Conservation (phyloP, 2,888 invertebrate species). For the Plutella xylostella region DNA sequence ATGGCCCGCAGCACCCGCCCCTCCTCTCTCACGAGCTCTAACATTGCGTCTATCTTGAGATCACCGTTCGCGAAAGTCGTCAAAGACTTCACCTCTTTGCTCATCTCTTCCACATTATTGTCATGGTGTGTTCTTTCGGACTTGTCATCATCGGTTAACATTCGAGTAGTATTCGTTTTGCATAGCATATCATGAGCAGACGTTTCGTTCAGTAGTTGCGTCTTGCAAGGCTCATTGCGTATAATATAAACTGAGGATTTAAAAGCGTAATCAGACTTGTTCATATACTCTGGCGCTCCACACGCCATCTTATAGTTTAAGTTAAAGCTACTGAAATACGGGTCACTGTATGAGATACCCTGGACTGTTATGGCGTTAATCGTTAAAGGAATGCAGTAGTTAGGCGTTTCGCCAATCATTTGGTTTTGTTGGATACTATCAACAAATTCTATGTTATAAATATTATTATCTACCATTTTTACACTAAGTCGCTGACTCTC, state of each 20-base stretch:
- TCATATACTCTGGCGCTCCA: conserved; percentile 66
- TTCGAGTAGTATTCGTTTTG: conserved; percentile 51
- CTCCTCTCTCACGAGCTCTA: conserved; percentile 48
- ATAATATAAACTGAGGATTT: conserved; percentile 70
- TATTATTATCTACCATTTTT: conserved; percentile 69
- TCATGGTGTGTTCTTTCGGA: conserved; percentile 54
- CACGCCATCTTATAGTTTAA: conserved; percentile 70
- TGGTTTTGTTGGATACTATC: conserved; percentile 71
- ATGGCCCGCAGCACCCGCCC: conserved; percentile 34
- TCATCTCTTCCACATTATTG: conserved; percentile 53
- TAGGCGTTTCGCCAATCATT: conserved; percentile 70
- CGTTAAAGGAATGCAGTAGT: conserved; percentile 70
- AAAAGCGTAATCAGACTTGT: conserved; percentile 74
- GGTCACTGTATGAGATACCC: conserved; percentile 72
- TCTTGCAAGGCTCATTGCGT: conserved; percentile 63
- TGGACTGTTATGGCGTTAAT: conserved; percentile 73
- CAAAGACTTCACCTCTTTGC: conserved; percentile 31
- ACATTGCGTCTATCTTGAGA: conserved; percentile 59
- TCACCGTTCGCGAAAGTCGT: conserved; percentile 59
- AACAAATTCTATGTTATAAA: conserved; percentile 70
- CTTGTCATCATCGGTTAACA: conserved; percentile 45
- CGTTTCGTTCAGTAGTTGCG: conserved; percentile 54
- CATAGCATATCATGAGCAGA: conserved; percentile 53
- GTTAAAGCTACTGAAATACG: conserved; percentile 72
- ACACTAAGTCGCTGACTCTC: conserved; percentile 69